Evolutionary conservation across 2,888 invertebrate genomes (phyloP), one percentile per base, ranked within the genome.

Genomic region (Oxystoma pomonae): DNA sequence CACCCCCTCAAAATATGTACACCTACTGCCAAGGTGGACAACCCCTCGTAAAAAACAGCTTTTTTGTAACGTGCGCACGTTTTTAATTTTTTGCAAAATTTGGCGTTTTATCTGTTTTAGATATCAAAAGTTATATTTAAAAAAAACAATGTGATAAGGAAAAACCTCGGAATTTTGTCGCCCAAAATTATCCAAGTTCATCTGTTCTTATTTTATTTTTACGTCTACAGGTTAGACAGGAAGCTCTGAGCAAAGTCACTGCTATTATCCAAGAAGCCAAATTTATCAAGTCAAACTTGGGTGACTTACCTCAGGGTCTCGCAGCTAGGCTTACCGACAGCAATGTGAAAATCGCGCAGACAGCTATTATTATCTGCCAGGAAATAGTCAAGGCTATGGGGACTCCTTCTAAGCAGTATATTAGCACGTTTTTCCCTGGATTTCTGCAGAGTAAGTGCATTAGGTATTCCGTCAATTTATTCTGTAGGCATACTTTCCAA

Each of bases 301-400:
- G 95, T 0, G 94, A 94, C 75, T 80, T 96, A 50, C 91, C 94
- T 0, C 88, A 90, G 60, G 90, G 91, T 0, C 78, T 98, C 12
- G 87, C 88, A 0, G 85, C 87, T 0, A 84, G 97, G 1, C 82
- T 97, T 16, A 82, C 89, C 0, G 98, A 98, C 77, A 94, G 95
- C 57, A 98, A 98, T 81, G 94, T 93, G 20, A 96, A 94, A 79
- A 86, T 98, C 68, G 94, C 94, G 0, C 91, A 92, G 73, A 88
- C 89, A 16, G 87, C 96, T 0, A 80, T 97, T 55, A 87, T 88
- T 62, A 89, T 97, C 65, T 94, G 95, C 74, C 91, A 94, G 73
- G 85, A 85, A 22, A 81, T 98, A 20, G 93, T 92, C 0, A 85
- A 84, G 0, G 90, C 94, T 0, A 90, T 97, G 87, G 96, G 97